Conservation (phyloP, 64 coral and sea anemone genomes). For the Montipora efflorescens region DNA sequence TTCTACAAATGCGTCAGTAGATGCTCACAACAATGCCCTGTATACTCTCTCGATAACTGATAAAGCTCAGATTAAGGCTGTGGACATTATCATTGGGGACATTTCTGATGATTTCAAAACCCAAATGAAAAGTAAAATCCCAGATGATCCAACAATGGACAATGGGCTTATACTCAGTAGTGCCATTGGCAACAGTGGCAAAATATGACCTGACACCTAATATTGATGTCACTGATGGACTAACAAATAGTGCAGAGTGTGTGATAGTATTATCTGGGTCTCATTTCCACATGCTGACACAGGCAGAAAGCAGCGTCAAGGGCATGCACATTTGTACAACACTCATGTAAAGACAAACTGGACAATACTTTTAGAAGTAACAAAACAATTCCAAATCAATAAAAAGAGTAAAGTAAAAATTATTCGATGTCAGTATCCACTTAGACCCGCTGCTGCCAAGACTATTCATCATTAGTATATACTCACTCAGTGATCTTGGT, state of each 20-base stretch:
- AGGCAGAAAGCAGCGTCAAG: too few relatives aligned
- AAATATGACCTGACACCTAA: background rate
- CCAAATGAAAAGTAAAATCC: slow-evolving; percentile 32
- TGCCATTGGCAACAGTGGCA: background rate
- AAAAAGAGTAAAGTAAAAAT: too few relatives aligned
- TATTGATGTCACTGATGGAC: background rate
- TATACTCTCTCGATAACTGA: slow-evolving; percentile 38
- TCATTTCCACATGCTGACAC: too few relatives aligned
- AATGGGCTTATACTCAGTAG: background rate
- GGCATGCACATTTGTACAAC: too few relatives aligned
- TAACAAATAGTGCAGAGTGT: background rate
- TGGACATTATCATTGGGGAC: slow-evolving; percentile 54
- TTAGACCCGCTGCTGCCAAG: too few relatives aligned
- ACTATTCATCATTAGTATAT: too few relatives aligned
- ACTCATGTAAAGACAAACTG: too few relatives aligned
- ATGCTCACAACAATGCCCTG: background rate
- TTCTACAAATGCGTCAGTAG: slow-evolving; percentile 63
- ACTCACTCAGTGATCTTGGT: too few relatives aligned
- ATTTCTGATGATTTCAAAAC: slow-evolving; percentile 43
- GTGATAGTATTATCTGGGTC: background rate
- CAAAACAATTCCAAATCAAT: too few relatives aligned
- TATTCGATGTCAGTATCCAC: too few relatives aligned
- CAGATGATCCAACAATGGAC: slow-evolving; percentile 24
- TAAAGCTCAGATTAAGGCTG: slow-evolving; percentile 48
- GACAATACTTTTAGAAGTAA: too few relatives aligned